Conservation (phyloP, 2,888 invertebrate genomes). For the Biston stratarius region DNA sequence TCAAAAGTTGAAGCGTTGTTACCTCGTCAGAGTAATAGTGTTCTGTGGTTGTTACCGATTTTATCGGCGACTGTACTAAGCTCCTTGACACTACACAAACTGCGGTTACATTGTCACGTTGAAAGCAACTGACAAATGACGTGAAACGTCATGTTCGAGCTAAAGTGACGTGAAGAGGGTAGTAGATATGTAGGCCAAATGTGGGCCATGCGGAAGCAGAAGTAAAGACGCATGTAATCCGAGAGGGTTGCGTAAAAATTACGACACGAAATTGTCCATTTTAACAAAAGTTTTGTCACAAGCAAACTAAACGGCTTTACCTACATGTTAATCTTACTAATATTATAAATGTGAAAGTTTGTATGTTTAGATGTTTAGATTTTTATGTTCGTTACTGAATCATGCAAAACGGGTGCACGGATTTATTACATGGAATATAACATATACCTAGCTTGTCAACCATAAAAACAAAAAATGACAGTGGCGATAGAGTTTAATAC, state of each 20-base stretch:
- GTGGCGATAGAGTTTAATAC: too few relatives aligned
- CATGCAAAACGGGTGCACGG: too few relatives aligned
- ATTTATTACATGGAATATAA: too few relatives aligned
- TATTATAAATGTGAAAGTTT: too few relatives aligned
- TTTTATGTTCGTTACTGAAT: too few relatives aligned
- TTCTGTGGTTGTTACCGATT: too few relatives aligned
- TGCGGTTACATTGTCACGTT: slow-evolving; percentile 22
- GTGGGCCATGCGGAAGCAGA: slow-evolving; percentile 11
- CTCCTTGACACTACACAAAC: slow-evolving; percentile 16
- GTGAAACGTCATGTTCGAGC: slow-evolving; percentile 10
- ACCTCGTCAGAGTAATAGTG: too few relatives aligned
- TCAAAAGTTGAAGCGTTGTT: not conserved
- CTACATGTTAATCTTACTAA: not conserved
- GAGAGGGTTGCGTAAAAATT: slow-evolving; percentile 3
- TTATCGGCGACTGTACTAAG: slow-evolving; percentile 1
- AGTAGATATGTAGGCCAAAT: slow-evolving; percentile 7
- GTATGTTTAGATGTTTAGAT: too few relatives aligned
- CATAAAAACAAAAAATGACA: too few relatives aligned
- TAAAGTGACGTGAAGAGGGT: slow-evolving; percentile 15
- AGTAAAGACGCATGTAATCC: slow-evolving; percentile 6
- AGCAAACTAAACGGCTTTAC: not conserved
- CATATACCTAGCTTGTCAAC: too few relatives aligned
- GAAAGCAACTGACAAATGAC: slow-evolving; percentile 29
- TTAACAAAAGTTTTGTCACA: not conserved
- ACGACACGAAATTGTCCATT: not conserved